phyloP scores from a whole-genome alignment of 2,113 vertebrate genomes.

The Meles meles region DNA sequence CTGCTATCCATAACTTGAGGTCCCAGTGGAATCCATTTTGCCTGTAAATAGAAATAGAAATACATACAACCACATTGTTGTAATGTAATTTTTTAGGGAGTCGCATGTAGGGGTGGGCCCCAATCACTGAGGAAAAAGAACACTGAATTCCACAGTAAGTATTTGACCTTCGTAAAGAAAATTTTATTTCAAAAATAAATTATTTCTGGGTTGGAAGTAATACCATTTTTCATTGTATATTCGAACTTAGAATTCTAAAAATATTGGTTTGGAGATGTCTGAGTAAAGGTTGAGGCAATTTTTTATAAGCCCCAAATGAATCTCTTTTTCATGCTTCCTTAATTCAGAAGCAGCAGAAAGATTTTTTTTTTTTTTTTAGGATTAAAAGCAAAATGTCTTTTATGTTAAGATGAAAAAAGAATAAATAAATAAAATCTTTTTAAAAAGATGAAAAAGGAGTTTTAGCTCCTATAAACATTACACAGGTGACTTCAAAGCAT shows the following conservation, averaged over 20 bases:
- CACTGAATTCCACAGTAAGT: not conserved
- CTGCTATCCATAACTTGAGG: not conserved
- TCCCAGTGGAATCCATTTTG: not conserved
- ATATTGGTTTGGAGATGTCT: not conserved
- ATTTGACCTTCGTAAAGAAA: slow-evolving; percentile 26
- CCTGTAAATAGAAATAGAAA: not conserved
- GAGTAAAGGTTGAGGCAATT: slow-evolving; percentile 49
- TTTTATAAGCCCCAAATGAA: slow-evolving; percentile 43
- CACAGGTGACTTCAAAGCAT: slow-evolving; percentile 13
- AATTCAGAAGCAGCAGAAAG: slow-evolving; percentile 14
- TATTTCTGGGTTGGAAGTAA: not conserved
- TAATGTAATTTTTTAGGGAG: not conserved
- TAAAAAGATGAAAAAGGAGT: slow-evolving; percentile 2
- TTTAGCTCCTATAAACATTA: not conserved
- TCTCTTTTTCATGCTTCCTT: slow-evolving; percentile 19
- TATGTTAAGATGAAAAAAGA: slow-evolving; percentile 28
- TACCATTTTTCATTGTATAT: slow-evolving; percentile 35
- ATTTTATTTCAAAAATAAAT: slow-evolving; percentile 28
- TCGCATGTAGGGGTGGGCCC: not conserved
- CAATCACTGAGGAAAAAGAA: slow-evolving; percentile 11
- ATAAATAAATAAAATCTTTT: no score
- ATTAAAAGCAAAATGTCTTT: slow-evolving; percentile 32
- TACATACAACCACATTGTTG: not conserved
- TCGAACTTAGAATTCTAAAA: slow-evolving; percentile 43
- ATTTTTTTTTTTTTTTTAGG: not conserved